A percentile compares a stretch with the other conserved stretches of the same genome.
Evolutionary conservation across 2,797 vertebrate genomes (phyloP).

Genomic region (Ficedula albicollis): DNA sequence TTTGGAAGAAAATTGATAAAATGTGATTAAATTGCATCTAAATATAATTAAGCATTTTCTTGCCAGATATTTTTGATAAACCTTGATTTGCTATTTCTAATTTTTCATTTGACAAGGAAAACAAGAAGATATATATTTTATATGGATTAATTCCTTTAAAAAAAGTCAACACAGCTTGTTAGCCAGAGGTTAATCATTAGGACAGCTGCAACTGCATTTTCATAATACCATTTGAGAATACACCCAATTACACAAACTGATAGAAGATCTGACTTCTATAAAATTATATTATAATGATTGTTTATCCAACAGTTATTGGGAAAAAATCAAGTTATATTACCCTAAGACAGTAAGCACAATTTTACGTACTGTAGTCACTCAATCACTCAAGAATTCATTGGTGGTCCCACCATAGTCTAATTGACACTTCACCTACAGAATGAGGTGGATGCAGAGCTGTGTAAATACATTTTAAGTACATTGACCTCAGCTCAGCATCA

Average conservation of each 20-base stretch:
- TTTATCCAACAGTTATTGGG: neutral
- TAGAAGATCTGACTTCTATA: neutral
- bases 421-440: neutral
- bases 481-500: neutral
- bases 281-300: neutral
- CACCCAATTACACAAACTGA: neutral
- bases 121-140: neutral
- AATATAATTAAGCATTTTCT: neutral
- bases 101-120: neutral
- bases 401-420: neutral
- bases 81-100: rapidly evolving
- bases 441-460: neutral
- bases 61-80: neutral
- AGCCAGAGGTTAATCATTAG: neutral
- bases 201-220: neutral
- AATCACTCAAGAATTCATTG: neutral
- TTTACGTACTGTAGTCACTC: neutral
- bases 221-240: neutral
- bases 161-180: neutral
- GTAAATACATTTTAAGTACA: neutral
- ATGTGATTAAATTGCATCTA: neutral
- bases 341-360: neutral
- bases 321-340: neutral
- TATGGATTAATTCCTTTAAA: neutral
- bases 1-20: neutral